Conservation (phyloP, 2,888 invertebrate species). For the Melipona bicolor region DNA sequence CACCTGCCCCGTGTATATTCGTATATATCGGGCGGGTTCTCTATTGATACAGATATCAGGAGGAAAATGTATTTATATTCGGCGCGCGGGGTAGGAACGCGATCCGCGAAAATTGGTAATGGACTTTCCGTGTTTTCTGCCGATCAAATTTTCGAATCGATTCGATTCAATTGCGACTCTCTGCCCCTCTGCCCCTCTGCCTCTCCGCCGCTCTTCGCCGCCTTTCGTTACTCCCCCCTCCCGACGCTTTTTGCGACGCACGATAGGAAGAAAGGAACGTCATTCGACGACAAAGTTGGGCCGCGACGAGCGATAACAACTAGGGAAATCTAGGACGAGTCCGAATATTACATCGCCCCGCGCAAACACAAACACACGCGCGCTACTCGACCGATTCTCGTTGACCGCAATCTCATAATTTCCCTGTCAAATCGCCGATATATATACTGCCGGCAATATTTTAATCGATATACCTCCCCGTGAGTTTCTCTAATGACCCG, state of each 20-base stretch:
- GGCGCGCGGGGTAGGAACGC: conserved; percentile 57
- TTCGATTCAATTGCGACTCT: conserved; percentile 44
- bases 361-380: too few species aligned
- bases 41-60: conserved; percentile 64
- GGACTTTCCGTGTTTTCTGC: conserved; percentile 78
- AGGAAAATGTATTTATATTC: conserved; percentile 66
- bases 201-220: neutral
- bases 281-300: conserved; percentile 25
- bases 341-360: conserved; percentile 14
- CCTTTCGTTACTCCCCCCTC: too few species aligned
- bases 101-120: conserved; percentile 77
- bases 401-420: conserved; percentile 39
- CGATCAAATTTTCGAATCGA: conserved; percentile 53
- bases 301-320: conserved; percentile 4
- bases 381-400: conserved; percentile 13
- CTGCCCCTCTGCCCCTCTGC: neutral
- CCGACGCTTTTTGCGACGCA: conserved; percentile 6
- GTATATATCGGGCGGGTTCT: conserved; percentile 42
- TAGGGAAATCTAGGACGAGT: conserved; percentile 15
- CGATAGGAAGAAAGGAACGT: conserved; percentile 27
- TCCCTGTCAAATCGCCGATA: conserved; percentile 38
- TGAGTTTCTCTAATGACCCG: conserved; percentile 49
- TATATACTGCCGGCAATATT: conserved; percentile 53
- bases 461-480: conserved; percentile 61
- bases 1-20: conserved; percentile 13